A percentile compares a stretch with the other conserved stretches of the same genome.
Evolutionary conservation across 2,888 invertebrate genomes (phyloP).

Genomic region (Chromoteleia sp.): DNA sequence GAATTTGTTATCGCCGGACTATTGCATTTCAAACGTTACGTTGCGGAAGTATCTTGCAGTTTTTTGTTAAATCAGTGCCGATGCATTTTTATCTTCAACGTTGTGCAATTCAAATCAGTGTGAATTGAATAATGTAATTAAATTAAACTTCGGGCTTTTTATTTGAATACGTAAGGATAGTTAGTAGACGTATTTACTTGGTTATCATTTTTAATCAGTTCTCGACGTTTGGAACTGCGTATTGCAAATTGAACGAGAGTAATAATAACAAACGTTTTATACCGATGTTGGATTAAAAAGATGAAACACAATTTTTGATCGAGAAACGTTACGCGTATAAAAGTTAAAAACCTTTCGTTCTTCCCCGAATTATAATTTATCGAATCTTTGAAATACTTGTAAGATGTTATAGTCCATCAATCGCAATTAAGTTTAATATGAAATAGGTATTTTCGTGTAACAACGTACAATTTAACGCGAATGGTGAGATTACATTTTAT

Average conservation of each 20-base stretch:
- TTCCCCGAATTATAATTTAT: conserved; percentile 28
- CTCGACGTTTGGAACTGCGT: too few relatives aligned
- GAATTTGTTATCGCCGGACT: conserved; percentile 4
- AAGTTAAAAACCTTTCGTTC: conserved; percentile 7
- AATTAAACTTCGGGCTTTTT: neutral
- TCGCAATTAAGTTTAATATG: conserved; percentile 49
- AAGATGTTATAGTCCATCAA: conserved; percentile 37
- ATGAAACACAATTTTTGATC: too few relatives aligned
- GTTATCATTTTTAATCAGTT: too few relatives aligned
- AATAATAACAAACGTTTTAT: neutral
- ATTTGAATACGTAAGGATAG: too few relatives aligned
- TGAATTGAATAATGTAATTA: neutral
- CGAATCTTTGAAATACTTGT: conserved; percentile 7
- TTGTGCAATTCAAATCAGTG: neutral
- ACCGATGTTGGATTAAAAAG: neutral
- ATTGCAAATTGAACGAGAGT: too few relatives aligned
- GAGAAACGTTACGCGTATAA: neutral
- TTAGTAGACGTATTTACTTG: too few relatives aligned
- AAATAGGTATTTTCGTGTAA: conserved; percentile 37
- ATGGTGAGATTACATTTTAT: conserved; percentile 56
- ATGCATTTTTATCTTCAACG: neutral
- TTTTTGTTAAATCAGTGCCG: neutral
- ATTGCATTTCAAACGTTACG: neutral
- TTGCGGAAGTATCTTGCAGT: neutral
- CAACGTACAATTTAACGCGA: conserved; percentile 55